Base-by-base conservation (phyloP, 1,140 invertebrate species). In the Melipona quadrifasciata region DNA sequence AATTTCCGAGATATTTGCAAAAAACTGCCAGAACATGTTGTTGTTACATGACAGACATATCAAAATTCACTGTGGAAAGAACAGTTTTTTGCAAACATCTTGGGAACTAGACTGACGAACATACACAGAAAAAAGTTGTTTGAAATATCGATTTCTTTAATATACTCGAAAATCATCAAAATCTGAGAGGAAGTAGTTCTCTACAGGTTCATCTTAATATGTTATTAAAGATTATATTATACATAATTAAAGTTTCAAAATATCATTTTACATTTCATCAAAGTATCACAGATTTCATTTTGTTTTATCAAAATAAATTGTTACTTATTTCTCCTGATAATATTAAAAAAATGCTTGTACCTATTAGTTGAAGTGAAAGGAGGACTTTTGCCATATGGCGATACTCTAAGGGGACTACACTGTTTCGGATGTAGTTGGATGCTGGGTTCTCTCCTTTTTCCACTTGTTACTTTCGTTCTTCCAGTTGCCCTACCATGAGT, bases 401-500 rank as follows among this genome's bases (percentile, higher is more conserved):
- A 96, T 51, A 94, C 94, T 83, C 95, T 95, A 79, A 95, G 90
- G 0, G 95, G 95, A 81, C 95, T 96, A 81, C 95, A 95, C 91
- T 94, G 91, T 68, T 95, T 92, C 90, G 94, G 87, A 94, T 93
- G 87, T 89, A 94, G 80, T 70, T 95, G 95, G 17, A 94, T 91
- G 11, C 94, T 93, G 6, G 95, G 95, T 82, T 96, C 96, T 53
- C 93, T 94, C 76, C 94, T 95, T 55, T 93, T 94, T 51, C 96
- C 96, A 80, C 95, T 96, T 0, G 96, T 94, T 76, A 97, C 96
- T 89, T 96, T 95, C 11, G 96, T 96, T 86, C 96, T 96, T n/a
- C 95, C 96, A 14, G 95, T 95, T n/a, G 95, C 95, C 39, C 96
- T 95, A 86, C 96, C 95, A 89, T 96, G 95, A 0, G 94, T 95